Percentiles rank a stretch among this genome's conserved stretches.
Conservation (phyloP, 2,888 invertebrate genomes). For the Drosophila silvestris region DNA sequence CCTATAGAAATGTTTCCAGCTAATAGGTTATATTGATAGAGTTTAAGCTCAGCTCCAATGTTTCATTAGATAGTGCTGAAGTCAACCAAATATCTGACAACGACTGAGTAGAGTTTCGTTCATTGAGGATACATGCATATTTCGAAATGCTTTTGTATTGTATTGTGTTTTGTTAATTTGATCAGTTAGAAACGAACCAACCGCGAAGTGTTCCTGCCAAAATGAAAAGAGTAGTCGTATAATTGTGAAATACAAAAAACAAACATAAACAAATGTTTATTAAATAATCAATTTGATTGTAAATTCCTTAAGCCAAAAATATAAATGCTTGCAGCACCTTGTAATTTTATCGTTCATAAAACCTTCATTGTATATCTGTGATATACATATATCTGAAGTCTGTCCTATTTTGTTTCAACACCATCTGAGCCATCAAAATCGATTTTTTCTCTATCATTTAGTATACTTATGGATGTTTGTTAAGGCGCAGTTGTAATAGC, state of each 20-base stretch:
- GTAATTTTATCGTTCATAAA: background rate
- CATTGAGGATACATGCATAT: slow-evolving; percentile 8
- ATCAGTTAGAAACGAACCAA: slow-evolving; percentile 48
- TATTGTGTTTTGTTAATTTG: slow-evolving; percentile 58
- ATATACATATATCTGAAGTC: slow-evolving; percentile 27
- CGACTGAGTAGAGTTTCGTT: slow-evolving; percentile 44
- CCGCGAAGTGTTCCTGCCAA: slow-evolving; percentile 66
- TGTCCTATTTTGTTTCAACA: slow-evolving; percentile 25
- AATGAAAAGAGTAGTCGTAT: slow-evolving; percentile 7
- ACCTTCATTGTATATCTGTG: slow-evolving; percentile 45
- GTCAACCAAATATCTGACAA: slow-evolving; percentile 53
- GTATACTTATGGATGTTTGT: slow-evolving; percentile 9
- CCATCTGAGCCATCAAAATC: slow-evolving; percentile 15
- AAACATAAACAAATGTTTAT: slow-evolving; percentile 10
- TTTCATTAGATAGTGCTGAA: slow-evolving; percentile 26
- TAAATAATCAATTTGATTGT: slow-evolving; percentile 28
- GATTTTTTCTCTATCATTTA: slow-evolving; percentile 21
- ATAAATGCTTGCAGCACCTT: background rate
- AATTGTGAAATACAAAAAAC: slow-evolving; percentile 18
- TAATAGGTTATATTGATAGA: slow-evolving; percentile 31
- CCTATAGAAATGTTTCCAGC: slow-evolving; percentile 21
- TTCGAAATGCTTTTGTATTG: slow-evolving; percentile 32
- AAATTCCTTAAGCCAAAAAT: slow-evolving; percentile 11
- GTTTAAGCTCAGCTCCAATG: slow-evolving; percentile 27
- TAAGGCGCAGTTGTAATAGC: slow-evolving; percentile 43